Evolutionary conservation across 2,113 vertebrate species (phyloP).

Genomic region (Platysteira castanea): DNA sequence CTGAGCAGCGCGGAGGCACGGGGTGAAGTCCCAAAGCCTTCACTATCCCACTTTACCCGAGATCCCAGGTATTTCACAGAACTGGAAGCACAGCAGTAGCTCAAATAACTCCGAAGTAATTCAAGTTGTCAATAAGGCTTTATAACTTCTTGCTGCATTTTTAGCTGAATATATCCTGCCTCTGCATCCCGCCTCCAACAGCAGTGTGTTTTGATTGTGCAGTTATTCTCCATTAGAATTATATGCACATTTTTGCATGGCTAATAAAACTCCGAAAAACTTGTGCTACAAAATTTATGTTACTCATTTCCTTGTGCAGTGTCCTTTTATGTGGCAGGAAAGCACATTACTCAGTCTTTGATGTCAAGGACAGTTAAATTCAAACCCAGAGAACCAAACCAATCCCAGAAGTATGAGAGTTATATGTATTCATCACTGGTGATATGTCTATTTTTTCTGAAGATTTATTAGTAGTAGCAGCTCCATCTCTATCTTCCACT

Average conservation of each 20-base stretch:
- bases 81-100: not conserved
- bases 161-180: not conserved
- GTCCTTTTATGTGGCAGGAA: not conserved
- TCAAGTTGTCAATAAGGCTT: not conserved
- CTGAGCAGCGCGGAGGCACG: rapidly evolving
- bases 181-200: not conserved
- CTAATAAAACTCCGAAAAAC: not conserved
- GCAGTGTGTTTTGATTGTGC: not conserved
- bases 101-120: not conserved
- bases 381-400: not conserved
- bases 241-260: not conserved
- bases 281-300: not conserved
- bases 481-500: not conserved
- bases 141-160: not conserved
- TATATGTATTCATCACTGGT: not conserved
- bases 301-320: not conserved
- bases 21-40: not conserved
- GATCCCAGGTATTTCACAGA: not conserved
- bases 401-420: not conserved
- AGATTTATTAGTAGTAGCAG: not conserved
- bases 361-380: not conserved
- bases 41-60: not conserved
- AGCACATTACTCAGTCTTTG: not conserved
- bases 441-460: not conserved
- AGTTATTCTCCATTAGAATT: not conserved